Conservation (phyloP, 2,797 vertebrate species). For the Pelochelys cantorii region DNA sequence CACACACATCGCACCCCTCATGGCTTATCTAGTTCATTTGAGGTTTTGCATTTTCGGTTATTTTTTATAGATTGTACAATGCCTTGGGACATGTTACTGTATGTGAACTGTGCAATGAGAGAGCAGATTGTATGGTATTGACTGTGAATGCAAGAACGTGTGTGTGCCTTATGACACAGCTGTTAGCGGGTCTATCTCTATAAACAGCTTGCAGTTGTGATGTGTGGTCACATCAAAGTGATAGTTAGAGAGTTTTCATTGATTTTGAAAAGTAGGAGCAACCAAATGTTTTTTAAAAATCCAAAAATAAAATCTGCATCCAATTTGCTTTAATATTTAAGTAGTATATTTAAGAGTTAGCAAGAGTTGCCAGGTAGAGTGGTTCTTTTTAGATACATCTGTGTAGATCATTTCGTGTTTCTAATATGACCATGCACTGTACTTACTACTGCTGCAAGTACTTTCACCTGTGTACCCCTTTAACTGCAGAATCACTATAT, state of each 20-base stretch:
- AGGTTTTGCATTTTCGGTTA: not conserved
- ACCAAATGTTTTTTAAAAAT: not conserved
- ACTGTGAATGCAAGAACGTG: not conserved
- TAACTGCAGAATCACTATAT: not conserved
- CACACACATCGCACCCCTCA: not conserved
- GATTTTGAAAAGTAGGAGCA: not conserved
- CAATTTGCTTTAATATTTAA: not conserved
- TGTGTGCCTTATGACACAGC: not conserved
- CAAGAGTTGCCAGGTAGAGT: not conserved
- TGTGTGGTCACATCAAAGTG: not conserved
- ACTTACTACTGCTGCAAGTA: not conserved
- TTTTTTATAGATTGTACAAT: conserved; percentile 3
- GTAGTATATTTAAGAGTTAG: not conserved
- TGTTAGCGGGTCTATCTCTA: not conserved
- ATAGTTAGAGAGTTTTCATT: not conserved
- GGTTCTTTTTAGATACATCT: not conserved
- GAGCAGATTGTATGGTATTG: conserved; percentile 30
- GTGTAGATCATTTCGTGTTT: not conserved
- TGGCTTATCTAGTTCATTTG: conserved; percentile 9
- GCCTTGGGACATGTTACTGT: not conserved
- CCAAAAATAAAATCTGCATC: not conserved
- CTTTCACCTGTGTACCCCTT: not conserved
- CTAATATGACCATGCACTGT: not conserved
- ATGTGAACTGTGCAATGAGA: not conserved
- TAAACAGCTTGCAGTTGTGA: conserved; percentile 5